Evolutionary conservation across 2,888 invertebrate genomes (phyloP).

Genomic region (Heteromyza rotundicornis): DNA sequence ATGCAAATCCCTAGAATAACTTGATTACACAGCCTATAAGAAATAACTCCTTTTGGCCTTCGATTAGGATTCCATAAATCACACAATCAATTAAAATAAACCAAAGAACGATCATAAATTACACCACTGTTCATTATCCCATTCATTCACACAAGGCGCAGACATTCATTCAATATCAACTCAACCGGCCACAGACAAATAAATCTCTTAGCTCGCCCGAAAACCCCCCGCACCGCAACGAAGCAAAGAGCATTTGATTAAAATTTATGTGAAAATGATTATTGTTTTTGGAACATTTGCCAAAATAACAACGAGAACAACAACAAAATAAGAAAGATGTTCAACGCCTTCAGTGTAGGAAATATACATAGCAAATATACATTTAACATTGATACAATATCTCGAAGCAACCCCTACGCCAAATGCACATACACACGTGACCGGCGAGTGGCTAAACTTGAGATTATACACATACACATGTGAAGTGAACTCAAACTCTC

Average conservation of each 20-base stretch:
- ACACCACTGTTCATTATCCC: background rate
- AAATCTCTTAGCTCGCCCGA: too few species aligned
- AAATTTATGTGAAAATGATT: conserved; percentile 59
- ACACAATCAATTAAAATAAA: too few species aligned
- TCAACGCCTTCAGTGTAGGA: conserved; percentile 10
- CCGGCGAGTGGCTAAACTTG: conserved; percentile 36
- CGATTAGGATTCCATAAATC: too few species aligned
- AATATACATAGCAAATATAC: too few species aligned
- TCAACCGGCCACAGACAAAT: conserved; percentile 45
- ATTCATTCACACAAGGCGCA: background rate
- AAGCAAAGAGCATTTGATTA: conserved; percentile 41
- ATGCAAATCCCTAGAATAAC: too few species aligned
- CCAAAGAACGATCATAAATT: too few species aligned
- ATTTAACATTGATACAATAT: background rate
- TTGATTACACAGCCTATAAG: too few species aligned
- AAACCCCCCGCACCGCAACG: too few species aligned
- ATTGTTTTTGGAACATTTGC: conserved; percentile 34
- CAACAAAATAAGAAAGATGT: conserved; percentile 1
- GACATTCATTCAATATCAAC: background rate
- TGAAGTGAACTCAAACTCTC: background rate
- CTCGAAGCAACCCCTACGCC: conserved; percentile 7
- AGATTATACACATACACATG: conserved; percentile 18
- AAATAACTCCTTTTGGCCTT: too few species aligned
- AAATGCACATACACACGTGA: too few species aligned
- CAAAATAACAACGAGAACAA: too few species aligned